Base-by-base conservation (phyloP, 2,888 invertebrate species). In the Glyphotaelius pellucidus region DNA sequence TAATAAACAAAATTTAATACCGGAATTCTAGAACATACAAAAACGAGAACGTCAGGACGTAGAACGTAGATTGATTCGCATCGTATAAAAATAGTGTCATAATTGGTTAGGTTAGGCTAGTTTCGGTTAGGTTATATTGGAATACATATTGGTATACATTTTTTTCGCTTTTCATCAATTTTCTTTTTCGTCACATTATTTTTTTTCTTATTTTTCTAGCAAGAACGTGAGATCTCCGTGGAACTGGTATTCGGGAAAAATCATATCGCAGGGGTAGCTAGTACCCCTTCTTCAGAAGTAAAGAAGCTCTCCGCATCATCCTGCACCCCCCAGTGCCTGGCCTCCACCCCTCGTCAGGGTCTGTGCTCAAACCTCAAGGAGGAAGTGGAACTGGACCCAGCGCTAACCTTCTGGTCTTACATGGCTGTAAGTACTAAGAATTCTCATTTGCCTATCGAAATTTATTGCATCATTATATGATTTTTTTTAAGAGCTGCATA, bases 321-420 rank as follows among this genome's bases (percentile, higher is more conserved):
- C 87, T 97, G 97, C 94, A 94, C 95, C 2, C 95, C 97, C 80
- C 96, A 96, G 88, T 98, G 97, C 94, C 95, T 97, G 30, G 95
- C 96, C 0, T 96, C 96, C 0, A 96, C 96, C 11, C 96, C 96
- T 0, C 95, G 98, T 80, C 95, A 95, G 79, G 94, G 95, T 80
- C 94, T 97, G 32, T 98, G 98, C 94, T 95, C 96, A 4, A 97
- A 97, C 94, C 94, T 94, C 85, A 96, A 97, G 93, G 96, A 95
- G 93, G 95, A 96, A 79, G 95, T 97, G 32, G 97, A 97, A 94
- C 95, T 97, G 92, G 97, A 98, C 94, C 96, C 97, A 30, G 94
- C 95, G 2, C 95, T 97, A 91, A 98, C 98, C 0, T 98, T 98
- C 94, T 98, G 98, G 97, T 94, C 97, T 0, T 98, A 98, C 94